Conservation (phyloP, 2,113 vertebrate species). For the Centrocercus urophasianus region DNA sequence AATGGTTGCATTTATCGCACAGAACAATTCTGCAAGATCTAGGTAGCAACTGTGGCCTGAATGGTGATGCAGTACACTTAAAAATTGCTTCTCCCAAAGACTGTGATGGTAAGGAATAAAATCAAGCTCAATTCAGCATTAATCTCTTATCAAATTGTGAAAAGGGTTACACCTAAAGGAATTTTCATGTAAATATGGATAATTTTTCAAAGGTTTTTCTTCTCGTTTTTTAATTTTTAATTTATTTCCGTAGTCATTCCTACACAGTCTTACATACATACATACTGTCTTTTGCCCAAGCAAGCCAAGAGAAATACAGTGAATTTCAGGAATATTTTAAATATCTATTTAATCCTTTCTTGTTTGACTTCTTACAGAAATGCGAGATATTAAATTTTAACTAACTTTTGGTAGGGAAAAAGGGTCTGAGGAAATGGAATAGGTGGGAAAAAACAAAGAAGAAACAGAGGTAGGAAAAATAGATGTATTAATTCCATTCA, state of each 20-base stretch:
- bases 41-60: not conserved
- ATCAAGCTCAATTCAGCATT: not conserved
- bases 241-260: not conserved
- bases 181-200: not conserved
- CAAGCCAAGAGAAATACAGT: not conserved
- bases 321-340: not conserved
- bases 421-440: not conserved
- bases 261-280: not conserved
- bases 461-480: not conserved
- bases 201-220: not conserved
- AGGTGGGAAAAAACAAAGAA: not conserved
- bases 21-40: slow-evolving; percentile 6
- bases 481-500: not conserved
- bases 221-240: not conserved
- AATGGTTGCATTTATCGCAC: slow-evolving; percentile 11
- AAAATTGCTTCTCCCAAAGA: not conserved
- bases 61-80: not conserved
- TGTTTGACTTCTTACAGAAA: not conserved
- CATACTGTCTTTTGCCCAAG: not conserved
- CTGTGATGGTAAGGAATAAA: not conserved
- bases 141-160: not conserved
- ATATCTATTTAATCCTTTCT: not conserved
- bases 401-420: not conserved
- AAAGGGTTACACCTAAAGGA: not conserved
- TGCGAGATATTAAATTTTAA: not conserved